Base-by-base conservation (phyloP, 2,113 vertebrate genomes). In the Globicephala melas region DNA sequence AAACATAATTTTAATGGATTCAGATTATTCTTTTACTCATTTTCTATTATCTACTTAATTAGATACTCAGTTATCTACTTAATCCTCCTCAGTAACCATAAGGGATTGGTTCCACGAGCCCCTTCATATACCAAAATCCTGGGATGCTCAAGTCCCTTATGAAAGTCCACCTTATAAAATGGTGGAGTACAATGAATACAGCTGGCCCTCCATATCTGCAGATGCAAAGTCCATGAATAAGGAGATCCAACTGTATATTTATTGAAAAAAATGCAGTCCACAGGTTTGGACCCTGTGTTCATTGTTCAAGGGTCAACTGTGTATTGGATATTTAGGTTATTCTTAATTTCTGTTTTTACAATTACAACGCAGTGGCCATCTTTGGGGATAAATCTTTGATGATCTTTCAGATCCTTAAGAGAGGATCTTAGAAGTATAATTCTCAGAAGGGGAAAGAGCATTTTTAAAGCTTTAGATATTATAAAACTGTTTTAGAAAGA, bases 41-140 rank as follows among this genome's bases (percentile, higher is more conserved):
- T 68, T 87, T 92, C 70, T 91, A 31, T 88, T 94, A n/a, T 71
- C 26, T 71, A n/a, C 31, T 91, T 95, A 76, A 55, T 93, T 62
- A 90, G 50, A 58, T 25, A 23, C 13, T n/a, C 0, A 0, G 18
- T 58, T 80, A 80, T 58, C 13, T 80, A 36, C n/a, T 80, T 80
- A 80, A 23, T 14, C n/a, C 33, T 33, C 33, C 21, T 25, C n/a
- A 3, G 53, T 36, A 58, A 36, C 33, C 23, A 28, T 23, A 6
- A 55, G 11, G 53, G 50, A 58, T 26, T 80, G n/a, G 7, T 80
- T 58, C 53, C 53, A 58, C 21, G 53, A 80, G 21, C 13, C n/a
- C 21, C 7, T 8, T 14, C 6, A 9, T 38, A n/a, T 80, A 80
- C n/a, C 11, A 80, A 58, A 58, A 80, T 58, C 53, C 77, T 80